phyloP scores from a whole-genome alignment of 2,797 vertebrate genomes.

The Apodemus agrarius region DNA sequence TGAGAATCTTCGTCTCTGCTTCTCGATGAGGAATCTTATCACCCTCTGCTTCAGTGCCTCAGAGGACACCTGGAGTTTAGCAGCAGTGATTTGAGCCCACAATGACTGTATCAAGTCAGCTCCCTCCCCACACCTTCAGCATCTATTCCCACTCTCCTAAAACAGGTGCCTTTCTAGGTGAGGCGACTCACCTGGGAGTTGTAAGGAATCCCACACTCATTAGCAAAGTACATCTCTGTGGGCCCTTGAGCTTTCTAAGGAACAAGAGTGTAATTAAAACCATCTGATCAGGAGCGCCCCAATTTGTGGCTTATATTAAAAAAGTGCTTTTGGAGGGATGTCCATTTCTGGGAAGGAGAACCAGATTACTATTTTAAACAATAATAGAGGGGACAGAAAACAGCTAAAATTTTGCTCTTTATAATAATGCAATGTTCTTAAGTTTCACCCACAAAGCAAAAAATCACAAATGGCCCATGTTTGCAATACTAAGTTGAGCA shows the following conservation, averaged over 20 bases:
- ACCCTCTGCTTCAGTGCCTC: not conserved
- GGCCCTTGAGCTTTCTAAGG: slow-evolving; percentile 52
- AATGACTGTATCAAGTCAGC: not conserved
- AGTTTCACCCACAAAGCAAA: slow-evolving; percentile 23
- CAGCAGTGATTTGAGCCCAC: not conserved
- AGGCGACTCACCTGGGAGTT: slow-evolving; percentile 39
- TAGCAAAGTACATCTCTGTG: slow-evolving; percentile 15
- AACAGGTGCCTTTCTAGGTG: slow-evolving; percentile 50
- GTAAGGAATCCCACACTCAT: slow-evolving; percentile 50
- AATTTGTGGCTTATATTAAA: slow-evolving; percentile 51
- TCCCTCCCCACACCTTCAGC: not conserved
- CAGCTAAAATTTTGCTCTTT: slow-evolving; percentile 37
- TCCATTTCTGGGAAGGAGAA: not conserved
- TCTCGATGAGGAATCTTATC: not conserved
- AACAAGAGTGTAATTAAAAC: slow-evolving; percentile 67
- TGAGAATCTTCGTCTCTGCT: not conserved
- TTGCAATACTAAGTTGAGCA: not conserved
- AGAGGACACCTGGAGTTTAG: not conserved
- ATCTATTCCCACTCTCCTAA: slow-evolving; percentile 34
- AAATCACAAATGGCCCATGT: slow-evolving; percentile 6
- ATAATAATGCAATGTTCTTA: not conserved
- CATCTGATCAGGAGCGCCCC: slow-evolving; percentile 30
- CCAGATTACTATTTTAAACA: slow-evolving; percentile 52
- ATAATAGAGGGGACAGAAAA: not conserved
- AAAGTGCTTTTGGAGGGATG: slow-evolving; percentile 36